Percentiles rank a stretch among this genome's conserved stretches.
These are phyloP conservation scores for Leucania comma DNA, from an alignment of 2,888 invertebrate species.

Conservation along the genomic window DNA sequence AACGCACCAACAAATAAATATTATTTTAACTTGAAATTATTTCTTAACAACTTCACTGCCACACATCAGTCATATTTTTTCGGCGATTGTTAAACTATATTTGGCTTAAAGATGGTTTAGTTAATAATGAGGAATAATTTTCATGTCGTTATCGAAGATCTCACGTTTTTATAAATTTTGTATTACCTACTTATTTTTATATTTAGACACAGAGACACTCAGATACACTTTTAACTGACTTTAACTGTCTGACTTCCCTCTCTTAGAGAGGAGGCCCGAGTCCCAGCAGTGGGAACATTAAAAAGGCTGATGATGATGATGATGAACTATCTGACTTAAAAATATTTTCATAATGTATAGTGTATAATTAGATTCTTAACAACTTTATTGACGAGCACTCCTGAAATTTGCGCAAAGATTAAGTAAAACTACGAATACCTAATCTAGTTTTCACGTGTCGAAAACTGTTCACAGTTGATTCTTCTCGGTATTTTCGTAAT, in stretches of 20 bases:
- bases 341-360: no score
- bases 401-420: neutral
- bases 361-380: neutral
- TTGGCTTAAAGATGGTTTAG: constrained; percentile 8
- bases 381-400: neutral
- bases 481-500: constrained; percentile 28
- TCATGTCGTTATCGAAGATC: neutral
- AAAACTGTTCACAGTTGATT: constrained; percentile 17
- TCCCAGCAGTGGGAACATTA: no score
- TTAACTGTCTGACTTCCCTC: no score
- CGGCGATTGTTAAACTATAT: constrained; percentile 10
- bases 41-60: constrained; percentile 16
- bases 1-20: neutral
- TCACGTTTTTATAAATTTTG: neutral
- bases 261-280: no score
- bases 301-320: no score
- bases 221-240: neutral
- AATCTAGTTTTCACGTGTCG: constrained; percentile 26
- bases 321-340: no score
- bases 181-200: neutral
- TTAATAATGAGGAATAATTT: constrained; percentile 9
- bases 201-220: no score
- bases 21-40: constrained; percentile 8
- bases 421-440: neutral
- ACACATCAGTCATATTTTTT: constrained; percentile 4